A percentile compares a stretch with the other conserved stretches of the same genome.
Conservation (phyloP, 2,113 vertebrate genomes). For the Ploceus nigricollis region DNA sequence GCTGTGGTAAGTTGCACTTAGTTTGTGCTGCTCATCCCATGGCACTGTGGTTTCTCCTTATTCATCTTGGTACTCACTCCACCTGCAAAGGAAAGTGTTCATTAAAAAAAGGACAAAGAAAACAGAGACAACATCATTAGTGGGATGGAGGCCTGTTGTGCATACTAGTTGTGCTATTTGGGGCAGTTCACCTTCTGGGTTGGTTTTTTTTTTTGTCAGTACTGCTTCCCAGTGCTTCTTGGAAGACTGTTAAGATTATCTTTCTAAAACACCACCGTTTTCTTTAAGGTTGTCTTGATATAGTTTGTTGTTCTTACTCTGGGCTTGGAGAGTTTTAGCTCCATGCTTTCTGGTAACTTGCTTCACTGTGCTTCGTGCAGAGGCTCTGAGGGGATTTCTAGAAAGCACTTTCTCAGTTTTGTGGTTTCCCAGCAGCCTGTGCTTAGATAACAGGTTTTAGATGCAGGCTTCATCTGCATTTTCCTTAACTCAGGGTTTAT, state of each 20-base stretch:
- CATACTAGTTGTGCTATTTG: neutral
- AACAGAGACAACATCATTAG: neutral
- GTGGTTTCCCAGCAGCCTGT: neutral
- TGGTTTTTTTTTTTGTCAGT: neutral
- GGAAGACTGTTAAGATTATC: neutral
- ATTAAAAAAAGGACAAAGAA: neutral
- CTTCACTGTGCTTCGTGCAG: neutral
- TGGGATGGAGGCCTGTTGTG: neutral
- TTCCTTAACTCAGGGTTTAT: neutral
- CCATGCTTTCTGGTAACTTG: neutral
- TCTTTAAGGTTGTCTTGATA: neutral
- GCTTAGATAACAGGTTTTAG: neutral
- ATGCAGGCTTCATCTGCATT: neutral
- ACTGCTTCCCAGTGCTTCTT: neutral
- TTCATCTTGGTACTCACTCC: neutral
- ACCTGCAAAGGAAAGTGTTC: neutral
- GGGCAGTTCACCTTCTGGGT: neutral
- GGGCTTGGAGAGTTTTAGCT: neutral
- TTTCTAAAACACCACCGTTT: neutral
- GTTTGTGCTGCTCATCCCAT: neutral
- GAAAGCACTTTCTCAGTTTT: neutral
- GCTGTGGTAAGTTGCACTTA: neutral
- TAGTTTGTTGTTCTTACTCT: neutral
- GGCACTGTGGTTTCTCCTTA: neutral
- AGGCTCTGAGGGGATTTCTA: neutral